Percentiles rank a stretch among this genome's conserved stretches.
Evolutionary conservation across 2,797 vertebrate species (phyloP).

Genomic region (Poeciliopsis gracilis): DNA sequence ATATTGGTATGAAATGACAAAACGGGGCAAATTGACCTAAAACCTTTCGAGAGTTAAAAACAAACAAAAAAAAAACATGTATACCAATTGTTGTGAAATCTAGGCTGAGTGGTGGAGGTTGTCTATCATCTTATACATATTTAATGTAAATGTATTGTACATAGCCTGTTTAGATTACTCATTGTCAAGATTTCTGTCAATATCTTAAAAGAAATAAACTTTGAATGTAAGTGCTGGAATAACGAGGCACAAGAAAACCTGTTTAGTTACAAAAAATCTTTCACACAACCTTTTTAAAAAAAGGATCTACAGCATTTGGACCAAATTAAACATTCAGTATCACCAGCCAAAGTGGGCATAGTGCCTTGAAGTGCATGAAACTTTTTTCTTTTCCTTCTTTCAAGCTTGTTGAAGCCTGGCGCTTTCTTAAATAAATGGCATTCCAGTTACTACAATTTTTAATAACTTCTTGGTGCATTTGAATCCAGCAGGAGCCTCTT

Average conservation of each 20-base stretch:
- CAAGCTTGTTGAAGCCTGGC: constrained; percentile 38
- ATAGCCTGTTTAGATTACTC: constrained; percentile 65
- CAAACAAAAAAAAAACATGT: constrained; percentile 7
- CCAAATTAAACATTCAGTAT: constrained; percentile 48
- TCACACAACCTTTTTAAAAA: not conserved
- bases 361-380: constrained; percentile 39
- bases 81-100: constrained; percentile 22
- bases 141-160: constrained; percentile 85
- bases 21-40: not conserved
- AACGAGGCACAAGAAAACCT: constrained; percentile 22
- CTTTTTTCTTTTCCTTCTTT: constrained; percentile 4
- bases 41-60: not conserved
- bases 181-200: constrained; percentile 42
- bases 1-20: not conserved
- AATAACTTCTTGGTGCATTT: constrained; percentile 37
- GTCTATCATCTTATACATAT: constrained; percentile 61
- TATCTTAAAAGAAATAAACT: constrained; percentile 48
- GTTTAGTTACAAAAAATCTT: constrained; percentile 1
- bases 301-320: constrained; percentile 26
- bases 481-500: constrained; percentile 12
- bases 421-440: constrained; percentile 43
- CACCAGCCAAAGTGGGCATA: constrained; percentile 66
- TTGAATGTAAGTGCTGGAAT: constrained; percentile 71
- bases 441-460: constrained; percentile 29
- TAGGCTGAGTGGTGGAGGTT: constrained; percentile 15